Conservation (phyloP, 1,140 invertebrate genomes). For the Metopolophium dirhodum region DNA sequence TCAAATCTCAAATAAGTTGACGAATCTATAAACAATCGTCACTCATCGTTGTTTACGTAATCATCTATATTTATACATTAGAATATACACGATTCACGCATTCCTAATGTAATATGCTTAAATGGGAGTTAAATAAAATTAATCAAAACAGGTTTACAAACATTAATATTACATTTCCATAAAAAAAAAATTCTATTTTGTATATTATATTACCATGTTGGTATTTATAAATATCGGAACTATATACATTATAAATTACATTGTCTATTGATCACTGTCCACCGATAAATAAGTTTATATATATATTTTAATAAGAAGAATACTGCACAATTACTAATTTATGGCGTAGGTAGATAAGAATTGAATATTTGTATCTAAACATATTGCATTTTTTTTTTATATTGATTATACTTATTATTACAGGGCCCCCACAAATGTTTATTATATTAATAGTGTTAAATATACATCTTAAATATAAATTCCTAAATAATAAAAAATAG, state of each 20-base stretch:
- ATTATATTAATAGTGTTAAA: neutral
- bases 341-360: neutral
- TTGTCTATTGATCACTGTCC: neutral
- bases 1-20: neutral
- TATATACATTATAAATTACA: neutral
- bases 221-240: neutral
- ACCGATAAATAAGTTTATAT: too few relatives aligned
- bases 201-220: neutral
- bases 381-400: neutral
- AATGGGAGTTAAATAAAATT: neutral
- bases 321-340: too few relatives aligned
- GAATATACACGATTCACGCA: neutral
- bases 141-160: slow-evolving; percentile 16
- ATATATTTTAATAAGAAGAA: too few relatives aligned
- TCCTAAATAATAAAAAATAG: too few relatives aligned
- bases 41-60: neutral
- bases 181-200: neutral
- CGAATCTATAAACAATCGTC: neutral
- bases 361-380: neutral
- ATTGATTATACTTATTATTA: neutral
- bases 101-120: neutral
- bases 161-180: neutral
- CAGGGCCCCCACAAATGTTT: neutral
- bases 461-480: too few relatives aligned
- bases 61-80: neutral